Evolutionary conservation across 2,888 invertebrate genomes (phyloP), one percentile per base, ranked within the genome.

Genomic region (Luffia ferchaultella): DNA sequence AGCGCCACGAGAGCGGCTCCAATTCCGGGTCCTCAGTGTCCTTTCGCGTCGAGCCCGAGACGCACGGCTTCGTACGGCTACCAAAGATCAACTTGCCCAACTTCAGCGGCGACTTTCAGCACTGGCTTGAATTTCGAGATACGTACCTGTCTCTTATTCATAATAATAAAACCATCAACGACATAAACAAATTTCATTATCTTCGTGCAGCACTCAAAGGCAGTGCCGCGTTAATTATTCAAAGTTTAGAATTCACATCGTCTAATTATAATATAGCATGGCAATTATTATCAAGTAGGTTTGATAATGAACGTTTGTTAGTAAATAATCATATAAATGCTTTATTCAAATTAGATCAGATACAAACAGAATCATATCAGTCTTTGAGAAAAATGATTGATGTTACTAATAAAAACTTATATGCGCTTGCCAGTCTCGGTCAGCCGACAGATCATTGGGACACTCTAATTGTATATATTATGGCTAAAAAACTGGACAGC

Each of bases 351-450:
- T 20, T 53, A 2, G 50, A 56, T 17, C 16, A 16, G 16, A 49
- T 30, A 7, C 52, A 15, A 20, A 40, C 19, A 53, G 55, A 53
- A 45, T 55, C 50, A 1, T 49, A 52, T 46, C 17, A 17, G 12
- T 44, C 41, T 15, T 18, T 57, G 5, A 46, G 56, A 44, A 53
- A 44, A 20, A 44, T 57, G 5, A 53, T 53, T 51, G 57, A 60
- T 49, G 46, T 50, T 2, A 57, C 47, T 48, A 59, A 53, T 56
- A 58, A 57, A 53, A 61, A 63, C 49, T 53, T 63, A 49, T 54
- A 58, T 53, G 62, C 64, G 58, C 46, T 60, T 1, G 18, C 16
- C 15, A 56, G 48, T 2, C 46, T 60, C 18, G 58, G 58, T 0
- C 51, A 56, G 42, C 58, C 57, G 1, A 54, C 54, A 1, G 53